phyloP scores from a whole-genome alignment of 2,888 invertebrate species.

The Nyleta sp. region DNA sequence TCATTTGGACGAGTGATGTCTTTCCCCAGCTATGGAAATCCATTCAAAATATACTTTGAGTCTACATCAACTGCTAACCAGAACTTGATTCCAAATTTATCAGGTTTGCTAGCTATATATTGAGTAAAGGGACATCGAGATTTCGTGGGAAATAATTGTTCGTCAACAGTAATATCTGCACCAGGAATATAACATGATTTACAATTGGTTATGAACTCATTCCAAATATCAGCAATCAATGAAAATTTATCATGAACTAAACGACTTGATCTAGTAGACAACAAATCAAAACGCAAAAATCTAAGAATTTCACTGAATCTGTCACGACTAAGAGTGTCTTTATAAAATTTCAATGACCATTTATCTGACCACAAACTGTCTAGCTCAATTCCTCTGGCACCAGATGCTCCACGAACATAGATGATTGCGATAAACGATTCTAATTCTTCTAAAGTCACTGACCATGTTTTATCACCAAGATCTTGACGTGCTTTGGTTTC shows the following conservation, averaged over 20 bases:
- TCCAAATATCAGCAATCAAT: conserved; percentile 66
- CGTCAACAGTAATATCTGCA: conserved; percentile 66
- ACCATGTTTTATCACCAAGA: conserved; percentile 15
- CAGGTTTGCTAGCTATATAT: conserved; percentile 72
- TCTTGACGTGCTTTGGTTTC: conserved; percentile 29
- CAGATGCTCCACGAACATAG: conserved; percentile 20
- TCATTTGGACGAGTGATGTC: conserved; percentile 55
- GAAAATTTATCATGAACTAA: conserved; percentile 67
- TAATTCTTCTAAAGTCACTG: conserved; percentile 26
- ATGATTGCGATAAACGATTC: conserved; percentile 32
- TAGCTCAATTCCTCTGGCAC: conserved; percentile 10
- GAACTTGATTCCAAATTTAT: conserved; percentile 63
- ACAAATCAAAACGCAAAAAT: conserved; percentile 65
- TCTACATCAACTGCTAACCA: conserved; percentile 53
- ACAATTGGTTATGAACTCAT: conserved; percentile 66
- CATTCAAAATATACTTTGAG: conserved; percentile 61
- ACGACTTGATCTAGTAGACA: conserved; percentile 56
- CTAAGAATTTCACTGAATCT: conserved; percentile 47
- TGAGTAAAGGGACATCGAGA: conserved; percentile 71
- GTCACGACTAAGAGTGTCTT: conserved; percentile 40
- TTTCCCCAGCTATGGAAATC: conserved; percentile 64
- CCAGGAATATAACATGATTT: conserved; percentile 65
- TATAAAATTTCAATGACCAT: conserved; percentile 57
- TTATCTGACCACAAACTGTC: conserved; percentile 25
- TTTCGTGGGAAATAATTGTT: conserved; percentile 72